Percentiles rank a stretch among this genome's conserved stretches.
Evolutionary conservation across 2,888 invertebrate genomes (phyloP).

Genomic region (Mechanitis mazaeus): DNA sequence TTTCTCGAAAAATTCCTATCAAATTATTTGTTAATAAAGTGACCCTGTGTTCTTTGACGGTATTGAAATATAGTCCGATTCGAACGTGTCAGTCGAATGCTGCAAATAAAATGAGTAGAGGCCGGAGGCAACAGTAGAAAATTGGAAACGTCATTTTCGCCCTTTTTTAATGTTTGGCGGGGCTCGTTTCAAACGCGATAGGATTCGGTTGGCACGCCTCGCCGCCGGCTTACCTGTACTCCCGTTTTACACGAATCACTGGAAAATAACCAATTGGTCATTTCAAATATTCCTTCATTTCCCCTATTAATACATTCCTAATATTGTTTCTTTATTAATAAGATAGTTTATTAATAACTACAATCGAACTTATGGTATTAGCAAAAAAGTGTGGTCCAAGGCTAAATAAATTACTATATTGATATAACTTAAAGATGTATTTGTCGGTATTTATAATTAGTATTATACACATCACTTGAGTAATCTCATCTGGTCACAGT

Average conservation of each 20-base stretch:
- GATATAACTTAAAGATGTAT: no score
- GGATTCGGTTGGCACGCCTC: conserved; percentile 49
- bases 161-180: conserved; percentile 75
- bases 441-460: no score
- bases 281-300: conserved; percentile 42
- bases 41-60: conserved; percentile 60
- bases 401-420: no score
- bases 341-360: no score
- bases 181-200: conserved; percentile 51
- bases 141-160: conserved; percentile 78
- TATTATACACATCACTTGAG: conserved; percentile 1
- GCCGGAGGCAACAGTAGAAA: conserved; percentile 74
- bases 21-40: conserved; percentile 69
- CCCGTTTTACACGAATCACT: conserved; percentile 57
- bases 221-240: conserved; percentile 46
- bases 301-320: no score
- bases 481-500: conserved; percentile 25
- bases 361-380: no score
- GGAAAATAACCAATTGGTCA: conserved; percentile 57
- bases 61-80: conserved; percentile 63
- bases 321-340: no score
- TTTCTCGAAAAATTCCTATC: conserved; percentile 39
- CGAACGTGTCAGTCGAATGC: conserved; percentile 64
- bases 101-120: conserved; percentile 73
- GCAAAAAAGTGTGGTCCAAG: no score